Evolutionary conservation across 2,113 vertebrate species (phyloP).

Genomic region (Ailurus styani): DNA sequence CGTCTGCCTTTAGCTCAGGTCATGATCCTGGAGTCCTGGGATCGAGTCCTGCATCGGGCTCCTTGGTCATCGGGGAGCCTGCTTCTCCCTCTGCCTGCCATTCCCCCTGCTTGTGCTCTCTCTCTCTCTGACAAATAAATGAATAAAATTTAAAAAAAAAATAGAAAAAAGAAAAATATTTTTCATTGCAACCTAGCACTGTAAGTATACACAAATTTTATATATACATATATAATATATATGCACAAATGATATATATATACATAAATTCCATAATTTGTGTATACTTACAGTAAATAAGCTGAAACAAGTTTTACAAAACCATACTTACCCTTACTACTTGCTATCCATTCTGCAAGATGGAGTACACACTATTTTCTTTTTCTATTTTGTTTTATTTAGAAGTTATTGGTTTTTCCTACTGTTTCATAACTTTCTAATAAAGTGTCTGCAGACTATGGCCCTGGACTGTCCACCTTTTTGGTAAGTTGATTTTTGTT

Average conservation of each 20-base stretch:
- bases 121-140: no score
- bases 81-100: no score
- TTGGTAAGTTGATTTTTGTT: slow-evolving; percentile 1
- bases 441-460: background rate
- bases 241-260: no score
- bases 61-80: no score
- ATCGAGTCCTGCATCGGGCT: no score
- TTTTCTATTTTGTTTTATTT: background rate
- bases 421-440: background rate
- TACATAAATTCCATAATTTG: background rate
- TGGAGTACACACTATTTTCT: background rate
- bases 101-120: no score
- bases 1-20: no score
- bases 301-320: background rate
- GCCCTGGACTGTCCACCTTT: background rate
- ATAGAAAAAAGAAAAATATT: background rate
- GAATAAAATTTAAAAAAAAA: no score
- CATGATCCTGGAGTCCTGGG: no score
- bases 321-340: background rate
- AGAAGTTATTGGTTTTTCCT: background rate
- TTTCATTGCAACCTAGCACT: background rate
- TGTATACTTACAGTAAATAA: background rate
- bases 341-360: background rate
- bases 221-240: background rate
- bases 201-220: background rate